Evolutionary conservation across 92 coral and sea anemone genomes (phyloP), one percentile per base, ranked within the genome.

Genomic region (Parazoanthus swiftii): DNA sequence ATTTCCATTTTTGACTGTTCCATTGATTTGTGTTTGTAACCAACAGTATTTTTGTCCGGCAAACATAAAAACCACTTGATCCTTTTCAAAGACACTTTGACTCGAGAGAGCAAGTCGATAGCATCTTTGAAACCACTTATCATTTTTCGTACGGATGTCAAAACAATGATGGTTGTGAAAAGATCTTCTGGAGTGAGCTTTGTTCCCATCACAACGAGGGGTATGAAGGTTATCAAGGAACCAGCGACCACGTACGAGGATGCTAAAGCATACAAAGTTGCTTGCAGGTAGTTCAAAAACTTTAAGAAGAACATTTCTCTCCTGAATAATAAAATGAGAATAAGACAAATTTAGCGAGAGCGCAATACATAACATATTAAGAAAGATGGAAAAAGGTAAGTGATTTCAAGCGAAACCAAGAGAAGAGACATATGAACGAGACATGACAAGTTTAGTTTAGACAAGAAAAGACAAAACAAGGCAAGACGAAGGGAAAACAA

Each of bases 161-260:
- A 37, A 38, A 84, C 46, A 29, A 84, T 84, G 36, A 84, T 46
- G 33, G 87, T 84, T 33, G 87, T 84, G 75, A 84, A 84, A 50
- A 54, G 63, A 15, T 84, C 87, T 43, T 84, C 87, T 72, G 87
- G 87, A 10, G 79, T 84, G 20, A 84, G 87, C 21, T 70, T 5
- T 7, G 1, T 23, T 29, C 79, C 67, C 70, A 20, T 43, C n/a
- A 72, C n/a, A 8, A 84, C 79, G 15, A 84, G 16, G 1, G 65
- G 51, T 4, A 51, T 36, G 21, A 84, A 84, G 51, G 87, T 42
- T 66, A 84, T 48, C n/a, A 84, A 46, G 2, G 67, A 72, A 21
- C 87, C 39, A 3, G 48, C 46, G 6, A 73, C 87, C 44, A 72
- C 87, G 42, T 70, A 84, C 16, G 87, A 84, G 43, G 87, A 25